A percentile compares a stretch with the other conserved stretches of the same genome.
Evolutionary conservation across 2,888 invertebrate genomes (phyloP).

Genomic region (Andrena minutula): DNA sequence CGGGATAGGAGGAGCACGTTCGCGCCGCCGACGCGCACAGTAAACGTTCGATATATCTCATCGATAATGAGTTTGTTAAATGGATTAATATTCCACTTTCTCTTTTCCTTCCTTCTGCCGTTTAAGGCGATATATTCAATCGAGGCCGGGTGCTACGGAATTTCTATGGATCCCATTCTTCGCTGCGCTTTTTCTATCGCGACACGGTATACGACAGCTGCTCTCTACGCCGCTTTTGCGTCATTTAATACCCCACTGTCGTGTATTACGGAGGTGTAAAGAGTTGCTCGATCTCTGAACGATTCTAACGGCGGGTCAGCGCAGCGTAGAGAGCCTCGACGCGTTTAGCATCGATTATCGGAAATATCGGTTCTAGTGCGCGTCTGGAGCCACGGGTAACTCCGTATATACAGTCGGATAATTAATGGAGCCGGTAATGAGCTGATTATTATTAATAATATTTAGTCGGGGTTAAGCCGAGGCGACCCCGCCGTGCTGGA

Average conservation of each 20-base stretch:
- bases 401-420: slow-evolving; percentile 75
- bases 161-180: background rate
- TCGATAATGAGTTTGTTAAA: slow-evolving; percentile 84
- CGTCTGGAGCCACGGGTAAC: slow-evolving; percentile 68
- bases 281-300: background rate
- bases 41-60: slow-evolving; percentile 83
- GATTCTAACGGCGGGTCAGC: slow-evolving; percentile 1
- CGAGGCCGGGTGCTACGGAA: slow-evolving; percentile 4
- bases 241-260: background rate
- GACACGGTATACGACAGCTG: background rate
- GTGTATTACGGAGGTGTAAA: background rate
- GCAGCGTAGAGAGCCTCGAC: slow-evolving; percentile 10
- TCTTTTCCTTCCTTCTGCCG: slow-evolving; percentile 42
- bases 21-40: slow-evolving; percentile 79
- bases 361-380: slow-evolving; percentile 64
- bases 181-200: background rate
- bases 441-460: slow-evolving; percentile 85
- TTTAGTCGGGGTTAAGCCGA: slow-evolving; percentile 83
- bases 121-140: slow-evolving; percentile 23
- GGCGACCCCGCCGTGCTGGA: slow-evolving; percentile 80
- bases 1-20: slow-evolving; percentile 76
- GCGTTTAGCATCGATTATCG: slow-evolving; percentile 37
- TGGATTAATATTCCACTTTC: slow-evolving; percentile 80
- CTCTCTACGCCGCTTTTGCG: background rate
- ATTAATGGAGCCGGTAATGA: slow-evolving; percentile 84